Base-by-base conservation (phyloP, 2,113 vertebrate species). In the Okapia johnstoni region DNA sequence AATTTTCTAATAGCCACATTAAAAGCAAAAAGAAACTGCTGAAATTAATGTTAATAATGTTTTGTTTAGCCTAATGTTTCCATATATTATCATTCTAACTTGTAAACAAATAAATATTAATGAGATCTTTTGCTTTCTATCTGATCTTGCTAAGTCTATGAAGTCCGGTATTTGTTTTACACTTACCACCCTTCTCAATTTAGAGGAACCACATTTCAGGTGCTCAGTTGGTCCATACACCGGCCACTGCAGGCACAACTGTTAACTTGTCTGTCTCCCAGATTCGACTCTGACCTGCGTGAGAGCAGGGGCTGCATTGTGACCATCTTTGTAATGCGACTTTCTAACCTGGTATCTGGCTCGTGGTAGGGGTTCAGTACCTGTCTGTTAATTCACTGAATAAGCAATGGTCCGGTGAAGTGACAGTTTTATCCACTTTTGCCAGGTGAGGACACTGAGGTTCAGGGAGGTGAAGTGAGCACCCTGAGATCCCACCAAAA, bases 191-290 rank as follows among this genome's bases (percentile, higher is more conserved):
- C 73, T 55, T 94, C 28, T 88, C 40, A 10, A 2, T 30, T 58
- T 70, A 87, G 48, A 11, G 58, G 88, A 48, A 55, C 48, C 16
- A 1, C 36, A 4, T 61, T 58, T 94, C 17, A 19, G n/a, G 46
- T 21, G 57, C 16, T 79, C 26, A 4, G 0, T 46, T 6, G 66
- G 28, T 17, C 2, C 13, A 0, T 14, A 23, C 3, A 0, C 0
- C 60, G 89, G 77, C 25, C 4, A 6, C 50, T 40, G 9, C 13
- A 23, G 50, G 26, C 48, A 2, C 36, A 19, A 1, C 48, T 91
- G 50, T 66, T 48, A 26, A 28, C 2, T 23, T 26, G 81, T 6
- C 8, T 57, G 25, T 70, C 50, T 26, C 52, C 85, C 66, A 52
- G 63, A 1, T 88, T 16, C 28, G 77, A 28, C 55, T 26, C 17